These are phyloP conservation scores for Leptogaster cylindrica DNA, from an alignment of 2,888 invertebrate genomes.

Conservation along the genomic window DNA sequence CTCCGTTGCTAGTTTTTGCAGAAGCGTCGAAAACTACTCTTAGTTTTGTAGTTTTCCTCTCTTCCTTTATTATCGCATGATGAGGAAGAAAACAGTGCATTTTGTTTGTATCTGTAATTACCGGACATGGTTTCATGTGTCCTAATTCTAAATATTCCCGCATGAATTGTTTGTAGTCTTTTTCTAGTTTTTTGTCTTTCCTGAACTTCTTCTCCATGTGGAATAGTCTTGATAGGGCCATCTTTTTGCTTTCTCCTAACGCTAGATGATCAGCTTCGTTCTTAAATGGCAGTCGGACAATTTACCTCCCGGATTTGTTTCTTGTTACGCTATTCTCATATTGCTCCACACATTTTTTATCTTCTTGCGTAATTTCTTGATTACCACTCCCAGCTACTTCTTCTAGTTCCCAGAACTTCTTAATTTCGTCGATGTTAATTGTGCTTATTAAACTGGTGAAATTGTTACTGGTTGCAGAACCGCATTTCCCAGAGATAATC, in stretches of 20 bases:
- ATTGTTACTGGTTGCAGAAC: neutral
- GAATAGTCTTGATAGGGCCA: neutral
- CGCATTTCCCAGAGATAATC: neutral
- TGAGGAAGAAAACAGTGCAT: slow-evolving; percentile 17
- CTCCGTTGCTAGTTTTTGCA: neutral
- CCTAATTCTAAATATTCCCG: neutral
- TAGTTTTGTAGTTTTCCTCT: slow-evolving; percentile 9
- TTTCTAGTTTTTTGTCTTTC: no score
- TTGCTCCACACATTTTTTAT: neutral
- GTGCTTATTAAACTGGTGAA: neutral
- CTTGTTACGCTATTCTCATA: neutral
- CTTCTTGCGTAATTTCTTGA: neutral
- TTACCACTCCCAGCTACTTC: neutral
- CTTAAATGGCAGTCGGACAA: neutral
- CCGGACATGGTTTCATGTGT: neutral
- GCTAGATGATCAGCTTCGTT: neutral
- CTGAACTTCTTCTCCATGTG: neutral
- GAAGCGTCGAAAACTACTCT: slow-evolving; percentile 36
- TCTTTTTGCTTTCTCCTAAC: neutral
- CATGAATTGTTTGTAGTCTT: neutral
- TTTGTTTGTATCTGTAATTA: neutral
- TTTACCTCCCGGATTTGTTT: neutral
- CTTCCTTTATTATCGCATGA: slow-evolving; percentile 20
- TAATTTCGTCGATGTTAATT: neutral
- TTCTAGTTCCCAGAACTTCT: neutral